Percentiles rank a stretch among this genome's conserved stretches.
Evolutionary conservation across 2,888 invertebrate genomes (phyloP).

Genomic region (Drosophila helvetica): DNA sequence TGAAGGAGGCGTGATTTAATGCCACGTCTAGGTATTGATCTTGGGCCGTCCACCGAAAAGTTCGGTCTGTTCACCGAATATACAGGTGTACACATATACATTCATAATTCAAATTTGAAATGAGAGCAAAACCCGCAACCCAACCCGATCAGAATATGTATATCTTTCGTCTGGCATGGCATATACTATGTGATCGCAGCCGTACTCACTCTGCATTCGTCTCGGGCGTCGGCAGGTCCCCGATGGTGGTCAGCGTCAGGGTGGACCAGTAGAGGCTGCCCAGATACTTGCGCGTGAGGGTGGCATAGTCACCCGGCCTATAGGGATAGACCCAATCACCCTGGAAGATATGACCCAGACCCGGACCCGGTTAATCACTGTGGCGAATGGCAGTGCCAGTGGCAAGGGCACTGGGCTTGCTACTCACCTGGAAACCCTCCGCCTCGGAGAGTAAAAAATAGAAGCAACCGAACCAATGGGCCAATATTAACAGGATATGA

Average conservation of each 20-base stretch:
- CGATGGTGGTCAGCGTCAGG: conserved; percentile 96
- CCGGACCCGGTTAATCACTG: background rate
- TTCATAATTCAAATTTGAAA: conserved; percentile 19
- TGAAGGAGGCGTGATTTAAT: conserved; percentile 95
- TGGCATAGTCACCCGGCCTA: conserved; percentile 94
- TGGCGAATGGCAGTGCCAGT: too few species aligned
- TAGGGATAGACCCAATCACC: conserved; percentile 96
- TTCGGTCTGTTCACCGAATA: too few species aligned
- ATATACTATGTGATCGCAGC: too few species aligned
- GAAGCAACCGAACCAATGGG: conserved; percentile 99
- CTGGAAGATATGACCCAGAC: conserved; percentile 80
- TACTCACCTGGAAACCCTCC: conserved; percentile 91
- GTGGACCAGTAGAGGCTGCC: conserved; percentile 99
- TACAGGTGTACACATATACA: conserved; percentile 5
- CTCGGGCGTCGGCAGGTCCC: conserved; percentile 97
- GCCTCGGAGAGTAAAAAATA: conserved; percentile 97
- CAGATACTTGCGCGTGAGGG: conserved; percentile 95
- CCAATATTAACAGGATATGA: conserved; percentile 96
- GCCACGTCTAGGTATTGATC: conserved; percentile 94
- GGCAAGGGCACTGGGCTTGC: too few species aligned
- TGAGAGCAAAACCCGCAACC: conserved; percentile 3
- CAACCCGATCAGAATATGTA: conserved; percentile 13
- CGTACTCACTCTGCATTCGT: conserved; percentile 97
- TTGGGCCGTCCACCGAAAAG: conserved; percentile 90
- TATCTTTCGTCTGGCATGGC: background rate